These are phyloP conservation scores for Actinia equina DNA, from an alignment of 64 coral and sea anemone genomes.

Conservation along the genomic window DNA sequence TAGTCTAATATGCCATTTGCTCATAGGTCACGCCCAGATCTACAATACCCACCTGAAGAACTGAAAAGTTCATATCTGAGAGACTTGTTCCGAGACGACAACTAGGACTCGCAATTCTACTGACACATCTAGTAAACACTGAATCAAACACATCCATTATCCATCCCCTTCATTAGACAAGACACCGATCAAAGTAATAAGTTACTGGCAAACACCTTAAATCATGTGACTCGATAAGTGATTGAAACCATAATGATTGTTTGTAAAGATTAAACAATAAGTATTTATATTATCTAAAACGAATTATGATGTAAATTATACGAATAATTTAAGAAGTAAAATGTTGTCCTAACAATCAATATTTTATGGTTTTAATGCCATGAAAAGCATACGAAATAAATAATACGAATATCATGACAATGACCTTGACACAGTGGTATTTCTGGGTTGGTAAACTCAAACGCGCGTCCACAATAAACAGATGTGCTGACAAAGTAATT, in stretches of 20 bases:
- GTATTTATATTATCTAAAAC: slow-evolving; percentile 2
- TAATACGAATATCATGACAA: background rate
- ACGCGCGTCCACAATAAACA: too few species aligned
- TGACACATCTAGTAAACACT: background rate
- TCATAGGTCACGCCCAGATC: background rate
- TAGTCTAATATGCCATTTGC: background rate
- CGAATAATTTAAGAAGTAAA: background rate
- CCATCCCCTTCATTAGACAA: background rate
- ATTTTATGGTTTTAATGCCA: background rate
- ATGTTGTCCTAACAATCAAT: background rate
- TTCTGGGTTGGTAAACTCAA: background rate
- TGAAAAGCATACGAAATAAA: background rate
- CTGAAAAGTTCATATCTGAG: slow-evolving; percentile 2
- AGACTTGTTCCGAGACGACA: background rate
- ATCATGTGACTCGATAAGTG: background rate
- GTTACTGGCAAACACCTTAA: background rate
- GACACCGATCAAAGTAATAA: background rate
- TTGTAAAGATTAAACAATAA: background rate
- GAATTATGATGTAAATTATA: background rate
- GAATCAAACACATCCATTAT: background rate
- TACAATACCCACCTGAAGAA: background rate
- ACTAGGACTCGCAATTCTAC: background rate
- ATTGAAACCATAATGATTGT: background rate
- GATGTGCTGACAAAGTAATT: too few species aligned
- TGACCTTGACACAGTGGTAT: background rate